A percentile compares a stretch with the other conserved stretches of the same genome.
Conservation (phyloP, 2,888 invertebrate genomes). For the Polylopha cassiicola region DNA sequence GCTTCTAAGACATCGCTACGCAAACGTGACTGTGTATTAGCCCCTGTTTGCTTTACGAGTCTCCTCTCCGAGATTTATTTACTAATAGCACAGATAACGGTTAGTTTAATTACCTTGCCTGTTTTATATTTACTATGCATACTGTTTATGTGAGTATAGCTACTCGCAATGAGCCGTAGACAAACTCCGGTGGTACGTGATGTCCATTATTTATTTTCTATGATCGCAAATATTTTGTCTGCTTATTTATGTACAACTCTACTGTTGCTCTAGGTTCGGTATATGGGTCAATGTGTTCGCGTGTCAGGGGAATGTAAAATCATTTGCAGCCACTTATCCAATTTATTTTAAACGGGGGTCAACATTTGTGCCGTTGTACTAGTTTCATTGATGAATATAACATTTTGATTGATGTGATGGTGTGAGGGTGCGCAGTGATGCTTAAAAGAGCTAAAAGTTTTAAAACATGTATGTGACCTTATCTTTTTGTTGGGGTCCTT, state of each 20-base stretch:
- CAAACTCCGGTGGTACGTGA: conserved; percentile 26
- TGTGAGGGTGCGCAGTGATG: conserved; percentile 9
- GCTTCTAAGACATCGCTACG: conserved; percentile 30
- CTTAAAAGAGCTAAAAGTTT: conserved; percentile 5
- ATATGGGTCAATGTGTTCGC: conserved; percentile 31
- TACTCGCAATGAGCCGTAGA: conserved; percentile 29
- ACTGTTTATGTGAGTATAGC: conserved; percentile 29
- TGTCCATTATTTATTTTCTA: conserved; percentile 20
- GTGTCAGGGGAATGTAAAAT: conserved; percentile 21
- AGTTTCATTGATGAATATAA: conserved; percentile 19
- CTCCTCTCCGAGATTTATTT: conserved; percentile 49
- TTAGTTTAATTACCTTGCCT: conserved; percentile 57
- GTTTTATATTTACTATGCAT: conserved; percentile 43
- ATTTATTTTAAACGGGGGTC: conserved; percentile 26
- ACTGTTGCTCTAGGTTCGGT: conserved; percentile 38
- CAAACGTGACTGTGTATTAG: conserved; percentile 25
- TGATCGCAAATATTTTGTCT: conserved; percentile 7
- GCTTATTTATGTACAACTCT: conserved; percentile 21
- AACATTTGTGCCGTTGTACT: conserved; percentile 20
- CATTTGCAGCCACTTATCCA: conserved; percentile 24
- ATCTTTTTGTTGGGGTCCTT: too few species aligned
- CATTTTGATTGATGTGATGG: conserved; percentile 18
- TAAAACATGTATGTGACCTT: too few species aligned
- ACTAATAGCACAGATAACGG: conserved; percentile 56
- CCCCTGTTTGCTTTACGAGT: conserved; percentile 53